phyloP scores from a whole-genome alignment of 1,140 invertebrate species.

The Rhizoglyphus robini region DNA sequence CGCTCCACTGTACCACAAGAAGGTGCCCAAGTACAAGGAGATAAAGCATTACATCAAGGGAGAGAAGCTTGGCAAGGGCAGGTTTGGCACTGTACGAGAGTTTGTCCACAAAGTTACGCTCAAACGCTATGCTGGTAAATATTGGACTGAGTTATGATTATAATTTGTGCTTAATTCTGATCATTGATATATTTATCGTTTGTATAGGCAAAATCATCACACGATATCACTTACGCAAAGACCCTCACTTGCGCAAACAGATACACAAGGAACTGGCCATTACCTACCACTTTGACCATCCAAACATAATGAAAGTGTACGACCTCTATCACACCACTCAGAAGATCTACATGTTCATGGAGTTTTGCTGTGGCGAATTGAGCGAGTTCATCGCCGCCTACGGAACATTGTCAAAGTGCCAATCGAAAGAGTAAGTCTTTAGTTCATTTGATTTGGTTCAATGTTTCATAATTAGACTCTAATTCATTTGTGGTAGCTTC shows the following conservation, averaged over 20 bases:
- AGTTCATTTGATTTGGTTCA: not conserved
- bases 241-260: not conserved
- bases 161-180: not conserved
- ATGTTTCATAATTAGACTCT: not conserved
- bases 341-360: constrained; percentile 8
- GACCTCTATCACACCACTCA: not conserved
- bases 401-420: not conserved
- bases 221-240: not conserved
- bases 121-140: constrained; percentile 9
- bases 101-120: not conserved
- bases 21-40: constrained; percentile 6
- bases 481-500: constrained; percentile 47
- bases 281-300: constrained; percentile 7
- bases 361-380: constrained; percentile 15
- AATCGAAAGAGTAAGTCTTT: constrained; percentile 2
- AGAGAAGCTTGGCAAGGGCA: constrained; percentile 3
- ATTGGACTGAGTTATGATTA: too few species aligned
- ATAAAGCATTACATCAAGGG: constrained; percentile 12
- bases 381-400: not conserved
- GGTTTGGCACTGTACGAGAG: constrained; percentile 10
- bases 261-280: constrained; percentile 13
- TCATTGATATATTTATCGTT: not conserved
- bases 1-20: not conserved
- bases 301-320: constrained; percentile 5
- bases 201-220: not conserved